These are phyloP conservation scores for Portunus trituberculatus DNA, from an alignment of 1,140 invertebrate genomes.

Conservation along the genomic window DNA sequence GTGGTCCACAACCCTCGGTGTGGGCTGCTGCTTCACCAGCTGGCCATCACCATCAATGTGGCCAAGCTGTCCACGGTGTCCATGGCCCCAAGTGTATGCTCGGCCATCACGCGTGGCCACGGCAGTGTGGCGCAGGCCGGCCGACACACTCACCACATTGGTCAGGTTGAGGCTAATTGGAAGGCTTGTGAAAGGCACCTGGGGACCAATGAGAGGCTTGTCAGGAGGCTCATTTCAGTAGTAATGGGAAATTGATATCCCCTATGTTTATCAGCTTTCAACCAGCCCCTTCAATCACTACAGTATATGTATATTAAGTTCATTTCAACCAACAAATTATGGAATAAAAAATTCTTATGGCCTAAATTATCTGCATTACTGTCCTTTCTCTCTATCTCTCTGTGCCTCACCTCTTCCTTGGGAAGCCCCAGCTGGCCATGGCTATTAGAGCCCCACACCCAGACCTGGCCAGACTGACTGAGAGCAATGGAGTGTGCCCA, in stretches of 20 bases:
- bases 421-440: conserved; percentile 79
- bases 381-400: background rate
- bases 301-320: no score
- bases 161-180: conserved; percentile 76
- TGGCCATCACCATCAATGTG: conserved; percentile 81
- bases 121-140: conserved; percentile 86
- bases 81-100: conserved; percentile 84
- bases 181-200: conserved; percentile 77
- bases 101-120: conserved; percentile 84
- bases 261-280: no score
- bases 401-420: conserved; percentile 71
- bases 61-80: conserved; percentile 85
- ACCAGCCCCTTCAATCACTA: no score
- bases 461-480: conserved; percentile 80
- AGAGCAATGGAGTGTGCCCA: conserved; percentile 80
- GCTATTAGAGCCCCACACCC: conserved; percentile 79
- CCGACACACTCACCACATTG: conserved; percentile 80
- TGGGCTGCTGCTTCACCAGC: conserved; percentile 72
- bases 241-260: no score
- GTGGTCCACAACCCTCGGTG: conserved; percentile 71
- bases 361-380: no score
- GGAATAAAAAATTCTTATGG: no score
- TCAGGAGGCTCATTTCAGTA: no score
- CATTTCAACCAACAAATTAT: no score
- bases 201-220: background rate